Base-by-base conservation (phyloP, 2,113 vertebrate genomes). In the Scomber colias region DNA sequence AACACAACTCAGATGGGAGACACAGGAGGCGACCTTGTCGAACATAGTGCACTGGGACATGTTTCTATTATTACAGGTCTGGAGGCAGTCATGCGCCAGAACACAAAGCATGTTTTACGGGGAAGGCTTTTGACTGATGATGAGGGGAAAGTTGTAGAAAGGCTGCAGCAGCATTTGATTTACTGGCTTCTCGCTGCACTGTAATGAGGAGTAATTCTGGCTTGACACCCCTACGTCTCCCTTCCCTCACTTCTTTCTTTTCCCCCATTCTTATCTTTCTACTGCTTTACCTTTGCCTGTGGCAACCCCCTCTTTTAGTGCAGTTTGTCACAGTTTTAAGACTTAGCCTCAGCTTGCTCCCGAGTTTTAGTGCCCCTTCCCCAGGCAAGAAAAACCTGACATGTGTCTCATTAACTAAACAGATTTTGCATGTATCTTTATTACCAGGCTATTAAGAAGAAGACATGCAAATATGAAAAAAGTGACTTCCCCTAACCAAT, bases 151-250 rank as follows among this genome's bases (percentile, higher is more conserved):
- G 90, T 89, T 90, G 90, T 73, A 76, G 79, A 92, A 87, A 85
- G 84, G 86, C 89, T 62, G 83, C 88, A 59, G 77, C 77, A 81
- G 81, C 87, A 74, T 82, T 90, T 95, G 94, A 94, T 95, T 95
- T 95, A 95, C 88, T 94, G 89, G 90, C 87, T 89, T 88, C 92
- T 89, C 83, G 80, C 90, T 74, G 84, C 84, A 75, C 85, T 60
- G 77, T 95, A 95, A 95, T 94, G 94, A 95, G 93, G 89, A 93
- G 93, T 94, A 94, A 95, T 95, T 94, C 93, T 90, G 84, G 83
- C 91, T 94, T 92, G 92, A 93, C 92, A 93, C 81, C 84, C 79
- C 79, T 70, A 79, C 54, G 16, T 84, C 90, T 85, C 83, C 62
- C 72, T 80, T 83, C 27, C 75, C 70, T 81, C 75, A 74, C 67